These are phyloP conservation scores for Enhydra lutris DNA, from an alignment of 2,113 vertebrate genomes.

Conservation along the genomic window DNA sequence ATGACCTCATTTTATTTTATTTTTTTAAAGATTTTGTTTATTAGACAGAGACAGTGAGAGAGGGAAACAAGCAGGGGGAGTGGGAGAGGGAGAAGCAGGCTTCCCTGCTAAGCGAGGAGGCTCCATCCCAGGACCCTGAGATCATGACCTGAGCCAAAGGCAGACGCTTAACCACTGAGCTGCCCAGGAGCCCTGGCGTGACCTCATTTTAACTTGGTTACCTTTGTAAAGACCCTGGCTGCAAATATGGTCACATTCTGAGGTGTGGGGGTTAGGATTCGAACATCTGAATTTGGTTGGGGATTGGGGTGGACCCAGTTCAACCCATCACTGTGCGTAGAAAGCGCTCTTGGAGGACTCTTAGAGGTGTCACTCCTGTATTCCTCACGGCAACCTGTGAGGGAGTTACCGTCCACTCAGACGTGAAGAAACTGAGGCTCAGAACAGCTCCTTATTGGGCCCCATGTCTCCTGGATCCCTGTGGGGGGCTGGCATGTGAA, in stretches of 20 bases:
- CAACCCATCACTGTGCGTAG: neutral
- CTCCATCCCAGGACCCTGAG: too few species aligned
- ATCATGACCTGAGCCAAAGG: too few species aligned
- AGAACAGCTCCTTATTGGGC: neutral
- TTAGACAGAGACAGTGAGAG: too few species aligned
- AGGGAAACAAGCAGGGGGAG: too few species aligned
- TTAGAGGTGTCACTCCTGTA: too few species aligned
- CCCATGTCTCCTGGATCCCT: neutral
- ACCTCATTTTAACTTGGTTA: neutral
- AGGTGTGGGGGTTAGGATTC: neutral
- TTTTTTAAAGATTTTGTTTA: too few species aligned
- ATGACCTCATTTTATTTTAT: neutral
- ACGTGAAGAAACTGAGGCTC: neutral
- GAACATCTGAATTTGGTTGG: neutral
- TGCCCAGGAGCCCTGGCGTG: too few species aligned
- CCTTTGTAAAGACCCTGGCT: neutral
- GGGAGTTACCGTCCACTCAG: neutral
- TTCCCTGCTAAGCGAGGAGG: too few species aligned
- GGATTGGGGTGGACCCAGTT: too few species aligned
- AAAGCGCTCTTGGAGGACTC: neutral
- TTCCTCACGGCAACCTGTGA: neutral
- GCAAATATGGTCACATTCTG: neutral
- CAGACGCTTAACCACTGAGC: too few species aligned
- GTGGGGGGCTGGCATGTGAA: neutral
- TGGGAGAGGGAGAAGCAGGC: too few species aligned